These are phyloP conservation scores for Labeo catla DNA, from an alignment of 2,113 vertebrate genomes.

Conservation along the genomic window DNA sequence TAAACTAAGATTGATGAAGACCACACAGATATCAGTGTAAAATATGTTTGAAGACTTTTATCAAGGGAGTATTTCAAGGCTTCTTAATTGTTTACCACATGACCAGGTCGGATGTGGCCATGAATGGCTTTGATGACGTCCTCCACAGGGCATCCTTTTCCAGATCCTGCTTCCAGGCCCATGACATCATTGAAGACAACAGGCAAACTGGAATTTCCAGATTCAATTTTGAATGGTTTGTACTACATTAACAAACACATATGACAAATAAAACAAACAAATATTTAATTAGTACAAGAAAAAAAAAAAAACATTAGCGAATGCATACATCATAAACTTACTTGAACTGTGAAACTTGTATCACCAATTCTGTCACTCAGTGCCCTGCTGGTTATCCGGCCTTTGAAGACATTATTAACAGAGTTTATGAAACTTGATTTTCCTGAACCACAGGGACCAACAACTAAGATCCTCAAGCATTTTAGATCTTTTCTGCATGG, in stretches of 20 bases:
- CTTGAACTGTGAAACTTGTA: too few species aligned
- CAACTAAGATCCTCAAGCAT: too few species aligned
- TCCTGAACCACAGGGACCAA: too few species aligned
- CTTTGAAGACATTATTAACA: too few species aligned
- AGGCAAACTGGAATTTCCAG: background rate
- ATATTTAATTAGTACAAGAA: too few species aligned
- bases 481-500: too few species aligned
- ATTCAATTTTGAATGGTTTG: background rate
- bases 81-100: background rate
- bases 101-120: background rate
- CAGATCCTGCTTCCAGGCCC: background rate
- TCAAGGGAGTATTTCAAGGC: background rate
- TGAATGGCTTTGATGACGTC: background rate
- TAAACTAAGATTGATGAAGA: background rate
- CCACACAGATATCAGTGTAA: background rate
- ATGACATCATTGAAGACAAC: conserved; percentile 9
- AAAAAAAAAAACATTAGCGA: too few species aligned
- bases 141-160: background rate
- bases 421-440: too few species aligned
- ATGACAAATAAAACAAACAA: background rate
- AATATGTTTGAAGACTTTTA: background rate
- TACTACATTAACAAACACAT: background rate
- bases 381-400: too few species aligned
- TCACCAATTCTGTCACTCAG: too few species aligned
- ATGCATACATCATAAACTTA: too few species aligned